Conservation (phyloP, 2,113 vertebrate species). For the Amblyopsis rosae region DNA sequence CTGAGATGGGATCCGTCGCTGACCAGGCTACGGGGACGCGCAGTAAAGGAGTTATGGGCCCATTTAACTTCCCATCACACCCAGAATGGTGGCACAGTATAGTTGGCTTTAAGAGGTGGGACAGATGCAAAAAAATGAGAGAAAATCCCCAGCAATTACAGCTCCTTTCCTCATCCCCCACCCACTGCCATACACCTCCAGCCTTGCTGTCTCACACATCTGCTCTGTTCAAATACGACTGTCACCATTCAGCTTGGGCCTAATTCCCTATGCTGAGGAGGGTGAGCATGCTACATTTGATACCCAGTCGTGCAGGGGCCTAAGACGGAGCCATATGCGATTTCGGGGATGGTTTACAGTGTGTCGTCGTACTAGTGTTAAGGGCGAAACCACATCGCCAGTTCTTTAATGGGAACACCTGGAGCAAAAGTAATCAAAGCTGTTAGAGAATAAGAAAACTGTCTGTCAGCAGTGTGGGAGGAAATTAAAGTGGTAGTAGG, state of each 20-base stretch:
- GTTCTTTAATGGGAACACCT: constrained; percentile 8
- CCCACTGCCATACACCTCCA: background rate
- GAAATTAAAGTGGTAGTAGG: too few species aligned
- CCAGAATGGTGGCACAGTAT: constrained; percentile 31
- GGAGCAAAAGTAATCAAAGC: constrained; percentile 4
- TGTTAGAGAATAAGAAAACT: background rate
- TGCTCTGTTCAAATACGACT: constrained; percentile 73
- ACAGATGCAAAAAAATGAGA: constrained; percentile 9
- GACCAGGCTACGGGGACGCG: constrained; percentile 43
- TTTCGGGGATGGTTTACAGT: background rate
- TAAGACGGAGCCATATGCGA: constrained; percentile 33
- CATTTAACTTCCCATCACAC: constrained; percentile 73
- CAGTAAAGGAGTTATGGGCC: constrained; percentile 73
- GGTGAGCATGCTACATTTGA: constrained; percentile 65
- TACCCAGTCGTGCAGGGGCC: constrained; percentile 62
- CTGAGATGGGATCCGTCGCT: constrained; percentile 31
- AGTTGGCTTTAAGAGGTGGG: constrained; percentile 10
- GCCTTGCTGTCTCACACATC: constrained; percentile 20
- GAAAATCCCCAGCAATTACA: constrained; percentile 33
- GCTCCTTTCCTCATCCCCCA: constrained; percentile 13
- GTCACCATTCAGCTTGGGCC: constrained; percentile 73
- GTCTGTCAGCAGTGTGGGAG: background rate
- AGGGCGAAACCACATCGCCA: constrained; percentile 1
- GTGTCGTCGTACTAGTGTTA: background rate
- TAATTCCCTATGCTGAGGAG: constrained; percentile 65